phyloP scores from a whole-genome alignment of 1,140 invertebrate genomes.

The Ceratoteleas bidentatus region DNA sequence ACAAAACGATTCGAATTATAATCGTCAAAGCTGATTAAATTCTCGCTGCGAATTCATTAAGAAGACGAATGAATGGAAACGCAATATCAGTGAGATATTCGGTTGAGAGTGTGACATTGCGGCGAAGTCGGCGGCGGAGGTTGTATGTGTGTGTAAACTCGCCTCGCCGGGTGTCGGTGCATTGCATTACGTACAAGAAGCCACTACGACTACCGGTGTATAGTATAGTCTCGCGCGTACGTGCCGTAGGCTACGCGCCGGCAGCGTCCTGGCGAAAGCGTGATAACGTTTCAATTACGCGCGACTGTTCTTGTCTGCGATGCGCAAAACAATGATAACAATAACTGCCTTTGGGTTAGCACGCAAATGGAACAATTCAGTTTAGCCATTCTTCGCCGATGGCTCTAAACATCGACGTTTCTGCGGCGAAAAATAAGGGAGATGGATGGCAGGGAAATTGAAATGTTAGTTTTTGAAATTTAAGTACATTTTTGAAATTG shows the following conservation, averaged over 20 bases:
- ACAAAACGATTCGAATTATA: too few relatives aligned
- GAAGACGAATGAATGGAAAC: background rate
- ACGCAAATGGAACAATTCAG: constrained; percentile 28
- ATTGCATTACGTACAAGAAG: constrained; percentile 20
- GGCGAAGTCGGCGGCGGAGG: background rate
- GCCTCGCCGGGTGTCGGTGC: constrained; percentile 1
- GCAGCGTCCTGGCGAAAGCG: constrained; percentile 32
- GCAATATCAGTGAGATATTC: constrained; percentile 2
- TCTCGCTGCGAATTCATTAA: constrained; percentile 8
- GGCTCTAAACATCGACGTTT: constrained; percentile 14
- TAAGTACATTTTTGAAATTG: too few relatives aligned
- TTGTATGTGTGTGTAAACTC: background rate
- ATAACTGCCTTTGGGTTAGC: constrained; percentile 31
- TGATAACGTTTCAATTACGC: constrained; percentile 60
- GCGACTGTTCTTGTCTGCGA: constrained; percentile 41
- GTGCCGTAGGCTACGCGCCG: constrained; percentile 39
- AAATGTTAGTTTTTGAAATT: too few relatives aligned
- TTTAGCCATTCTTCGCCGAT: constrained; percentile 21
- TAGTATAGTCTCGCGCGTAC: constrained; percentile 16
- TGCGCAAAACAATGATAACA: constrained; percentile 40
- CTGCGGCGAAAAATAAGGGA: too few relatives aligned
- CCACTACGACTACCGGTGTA: constrained; percentile 3
- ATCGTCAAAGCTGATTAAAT: too few relatives aligned
- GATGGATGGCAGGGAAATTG: too few relatives aligned
- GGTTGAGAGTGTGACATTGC: background rate